Evolutionary conservation across 1,140 invertebrate species (phyloP), one percentile per base, ranked within the genome.

Genomic region (Calosoma granatense): DNA sequence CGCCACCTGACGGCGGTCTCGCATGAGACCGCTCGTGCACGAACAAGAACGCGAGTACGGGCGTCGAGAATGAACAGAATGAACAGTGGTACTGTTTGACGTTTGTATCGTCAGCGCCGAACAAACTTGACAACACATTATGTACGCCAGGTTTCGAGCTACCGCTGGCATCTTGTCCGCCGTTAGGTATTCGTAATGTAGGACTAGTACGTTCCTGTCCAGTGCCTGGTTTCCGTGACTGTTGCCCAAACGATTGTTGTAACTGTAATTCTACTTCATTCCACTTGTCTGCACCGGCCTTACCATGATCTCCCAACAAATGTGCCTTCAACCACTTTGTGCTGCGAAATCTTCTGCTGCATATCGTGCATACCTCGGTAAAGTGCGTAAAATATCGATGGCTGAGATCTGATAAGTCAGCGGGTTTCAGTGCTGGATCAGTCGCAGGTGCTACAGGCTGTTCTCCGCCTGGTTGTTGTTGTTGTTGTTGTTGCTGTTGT

Each of bases 251-350:
- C 51, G 41, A 60, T 56, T 62, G 68, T 51, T 67, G 62, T 2
- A 72, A 61, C 20, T 74, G 66, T 61, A 75, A 74, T 59, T 84
- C 83, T 39, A 86, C 62, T 57, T 85, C 83, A 36, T 81, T 76
- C 78, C 84, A 83, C 61, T 85, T 85, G n/a, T 88, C 84, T 14
- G 80, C 71, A 1, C 85, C 85, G 11, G 77, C 70, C 63, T 87
- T 81, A 1, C 85, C 86, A 65, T 97, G 94, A 62, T 97, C 93
- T 51, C 86, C 86, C 39, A 91, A 74, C 53, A 97, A 72, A 72
- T 97, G 94, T 0, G 88, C 86, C 61, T 92, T 90, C 43, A 97
- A 73, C 82, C 91, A 94, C 60, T 96, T 93, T 21, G 84, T 81
- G 60, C 88, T 94, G 53, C 92, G 81, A 72, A 97, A 97, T 55